Evolutionary conservation across 2,888 invertebrate species (phyloP), one percentile per base, ranked within the genome.

Genomic region (Noctua pronuba): DNA sequence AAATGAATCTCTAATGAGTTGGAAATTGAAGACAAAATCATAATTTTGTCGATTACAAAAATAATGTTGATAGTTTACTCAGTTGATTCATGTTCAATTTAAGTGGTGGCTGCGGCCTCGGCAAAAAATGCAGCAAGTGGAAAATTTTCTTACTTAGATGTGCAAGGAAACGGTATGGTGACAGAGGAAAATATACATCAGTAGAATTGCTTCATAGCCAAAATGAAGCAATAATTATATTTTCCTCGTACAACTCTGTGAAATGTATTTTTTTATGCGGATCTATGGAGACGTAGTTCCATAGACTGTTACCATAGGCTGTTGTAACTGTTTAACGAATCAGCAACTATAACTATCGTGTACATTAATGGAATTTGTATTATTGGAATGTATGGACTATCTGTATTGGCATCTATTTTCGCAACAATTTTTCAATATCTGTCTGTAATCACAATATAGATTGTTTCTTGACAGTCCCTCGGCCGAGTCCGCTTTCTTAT

Each of bases 401-500:
- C 65, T 78, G 64, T 77, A 77, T 77, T 66, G 49, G 71, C 52
- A 83, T 86, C 73, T 84, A 88, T 86, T 88, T 88, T 85, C 52
- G 88, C 89, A 88, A 84, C 82, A 79, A 80, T 82, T 89, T 88
- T 88, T 88, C 84, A 80, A 84, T 83, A 85, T 86, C 85, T 88
- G 79, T 82, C 84, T 79, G 86, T 91, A 92, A 92, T 93, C 92
- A 92, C 91, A 92, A 92, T 92, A 92, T 91, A 94, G 93, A 93
- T 93, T 91, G 92, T 93, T 93, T 89, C 93, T 92, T 93, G 93
- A 93, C 94, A 94, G 92, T 92, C 91, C 89, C 89, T 94, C 92
- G 92, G 90, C 90, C 92, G 91, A 92, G 93, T 92, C 92, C 91
- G 93, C 95, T 95, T 96, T 96, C 95, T 94, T 95, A 95, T 95